phyloP scores from a whole-genome alignment of 2,113 vertebrate genomes.

The Vicugna pacos region DNA sequence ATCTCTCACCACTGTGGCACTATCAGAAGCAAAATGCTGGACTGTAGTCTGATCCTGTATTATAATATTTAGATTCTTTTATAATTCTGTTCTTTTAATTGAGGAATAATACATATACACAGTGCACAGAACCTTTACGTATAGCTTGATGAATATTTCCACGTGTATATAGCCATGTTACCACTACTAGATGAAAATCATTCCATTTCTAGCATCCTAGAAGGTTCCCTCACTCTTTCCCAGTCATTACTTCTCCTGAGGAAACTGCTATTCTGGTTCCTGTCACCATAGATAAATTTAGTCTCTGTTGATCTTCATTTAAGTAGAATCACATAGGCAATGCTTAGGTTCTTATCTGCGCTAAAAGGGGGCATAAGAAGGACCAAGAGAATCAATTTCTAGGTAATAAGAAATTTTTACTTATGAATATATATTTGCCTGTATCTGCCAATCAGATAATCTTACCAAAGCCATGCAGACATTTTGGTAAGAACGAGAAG shows the following conservation, averaged over 20 bases:
- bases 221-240: not conserved
- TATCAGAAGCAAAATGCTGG: not conserved
- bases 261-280: not conserved
- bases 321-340: not conserved
- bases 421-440: slow-evolving; percentile 12
- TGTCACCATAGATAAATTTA: not conserved
- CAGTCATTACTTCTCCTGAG: not conserved
- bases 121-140: not conserved
- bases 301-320: slow-evolving; percentile 27
- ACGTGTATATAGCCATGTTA: not conserved
- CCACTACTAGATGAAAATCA: slow-evolving; percentile 1
- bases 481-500: not conserved
- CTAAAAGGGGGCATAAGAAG: not conserved
- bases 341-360: slow-evolving; percentile 14
- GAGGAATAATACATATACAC: not conserved
- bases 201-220: not conserved
- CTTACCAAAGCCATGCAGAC: not conserved
- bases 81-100: not conserved
- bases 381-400: not conserved
- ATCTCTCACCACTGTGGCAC: not conserved
- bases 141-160: not conserved
- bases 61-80: not conserved
- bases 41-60: not conserved
- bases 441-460: slow-evolving; percentile 29
- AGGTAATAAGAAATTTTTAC: slow-evolving; percentile 37